These are phyloP conservation scores for Percopsis omiscomaycus DNA, from an alignment of 2,797 vertebrate species.

Conservation along the genomic window DNA sequence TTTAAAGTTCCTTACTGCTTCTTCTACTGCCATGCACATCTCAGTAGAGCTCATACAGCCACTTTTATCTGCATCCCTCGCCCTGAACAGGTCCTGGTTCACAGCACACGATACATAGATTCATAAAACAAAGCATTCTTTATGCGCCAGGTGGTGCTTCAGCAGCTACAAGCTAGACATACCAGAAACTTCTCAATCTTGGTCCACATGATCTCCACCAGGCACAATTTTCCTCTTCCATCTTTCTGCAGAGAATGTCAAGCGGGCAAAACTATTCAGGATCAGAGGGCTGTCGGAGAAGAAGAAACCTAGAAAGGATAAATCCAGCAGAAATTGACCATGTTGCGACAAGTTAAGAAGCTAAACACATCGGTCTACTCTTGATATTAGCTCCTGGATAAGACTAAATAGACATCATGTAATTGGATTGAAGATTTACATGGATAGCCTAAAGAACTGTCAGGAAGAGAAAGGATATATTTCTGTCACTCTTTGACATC, in stretches of 20 bases:
- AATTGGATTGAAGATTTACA: background rate
- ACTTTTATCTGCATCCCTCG: constrained; percentile 64
- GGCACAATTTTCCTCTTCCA: constrained; percentile 67
- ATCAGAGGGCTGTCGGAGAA: background rate
- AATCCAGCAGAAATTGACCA: constrained; percentile 76
- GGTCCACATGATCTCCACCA: constrained; percentile 77
- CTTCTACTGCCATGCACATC: constrained; percentile 71
- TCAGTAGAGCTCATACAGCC: constrained; percentile 72
- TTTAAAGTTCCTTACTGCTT: constrained; percentile 30
- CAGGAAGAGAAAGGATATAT: background rate
- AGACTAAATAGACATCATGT: background rate
- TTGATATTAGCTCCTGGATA: constrained; percentile 72
- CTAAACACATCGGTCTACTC: constrained; percentile 68
- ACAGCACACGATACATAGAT: constrained; percentile 1
- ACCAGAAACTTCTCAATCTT: constrained; percentile 80
- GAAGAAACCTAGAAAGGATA: constrained; percentile 64
- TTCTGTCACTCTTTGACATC: no score
- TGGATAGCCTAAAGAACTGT: background rate
- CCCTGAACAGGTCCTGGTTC: constrained; percentile 66
- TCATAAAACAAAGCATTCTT: background rate
- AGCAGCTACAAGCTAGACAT: constrained; percentile 4
- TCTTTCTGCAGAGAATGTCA: constrained; percentile 68
- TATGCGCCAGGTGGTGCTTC: no score
- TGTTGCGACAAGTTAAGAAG: constrained; percentile 73
- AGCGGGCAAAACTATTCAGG: constrained; percentile 28